Evolutionary conservation across 2,888 invertebrate species (phyloP).

Genomic region (Hyposoter didymator): DNA sequence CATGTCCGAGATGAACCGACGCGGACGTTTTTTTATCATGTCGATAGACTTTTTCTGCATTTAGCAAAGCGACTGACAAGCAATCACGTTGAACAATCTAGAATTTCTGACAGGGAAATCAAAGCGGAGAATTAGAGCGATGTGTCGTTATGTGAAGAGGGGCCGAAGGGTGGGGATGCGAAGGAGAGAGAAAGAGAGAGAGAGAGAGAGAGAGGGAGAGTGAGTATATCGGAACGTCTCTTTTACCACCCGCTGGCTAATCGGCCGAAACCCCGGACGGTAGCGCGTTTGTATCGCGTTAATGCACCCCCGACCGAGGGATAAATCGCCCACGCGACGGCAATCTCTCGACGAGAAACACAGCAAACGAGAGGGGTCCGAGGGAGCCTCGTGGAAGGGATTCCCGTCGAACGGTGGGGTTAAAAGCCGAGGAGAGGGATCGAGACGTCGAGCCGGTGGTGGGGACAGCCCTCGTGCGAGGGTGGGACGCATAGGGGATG

Average conservation of each 20-base stretch:
- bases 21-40: constrained; percentile 10
- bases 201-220: background rate
- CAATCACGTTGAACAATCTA: constrained; percentile 29
- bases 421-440: constrained; percentile 41
- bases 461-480: constrained; percentile 41
- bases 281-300: constrained; percentile 72
- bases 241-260: constrained; percentile 64
- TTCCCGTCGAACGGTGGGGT: constrained; percentile 43
- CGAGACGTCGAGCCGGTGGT: constrained; percentile 26
- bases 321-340: constrained; percentile 70
- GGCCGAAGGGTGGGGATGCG: constrained; percentile 54
- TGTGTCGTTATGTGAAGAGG: constrained; percentile 60
- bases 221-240: constrained; percentile 50
- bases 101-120: constrained; percentile 33
- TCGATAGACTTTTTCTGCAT: constrained; percentile 19
- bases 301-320: constrained; percentile 73
- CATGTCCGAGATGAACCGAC: constrained; percentile 3
- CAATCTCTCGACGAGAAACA: constrained; percentile 49
- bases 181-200: background rate
- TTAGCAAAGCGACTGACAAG: constrained; percentile 12
- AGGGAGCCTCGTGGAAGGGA: constrained; percentile 62
- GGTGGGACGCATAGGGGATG: constrained; percentile 54
- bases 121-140: constrained; percentile 42
- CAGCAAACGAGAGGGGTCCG: constrained; percentile 32
- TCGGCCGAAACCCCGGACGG: constrained; percentile 61